These are phyloP conservation scores for Rhagophthalmus giganteus DNA, from an alignment of 2,888 invertebrate species.

Conservation along the genomic window DNA sequence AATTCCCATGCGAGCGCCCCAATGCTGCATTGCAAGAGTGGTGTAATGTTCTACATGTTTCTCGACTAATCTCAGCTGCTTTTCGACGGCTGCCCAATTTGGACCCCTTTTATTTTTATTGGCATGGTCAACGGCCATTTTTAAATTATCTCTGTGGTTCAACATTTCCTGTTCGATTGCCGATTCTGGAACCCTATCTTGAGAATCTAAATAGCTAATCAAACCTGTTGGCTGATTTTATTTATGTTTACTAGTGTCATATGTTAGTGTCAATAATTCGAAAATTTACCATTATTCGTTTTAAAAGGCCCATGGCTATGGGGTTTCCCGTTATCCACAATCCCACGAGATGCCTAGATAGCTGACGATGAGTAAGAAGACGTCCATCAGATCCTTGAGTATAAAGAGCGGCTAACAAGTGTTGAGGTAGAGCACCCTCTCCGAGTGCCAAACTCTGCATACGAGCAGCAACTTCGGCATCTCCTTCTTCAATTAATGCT, in stretches of 20 bases:
- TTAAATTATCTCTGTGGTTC: constrained; percentile 89
- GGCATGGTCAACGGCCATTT: constrained; percentile 84
- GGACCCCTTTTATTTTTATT: constrained; percentile 68
- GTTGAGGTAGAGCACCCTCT: constrained; percentile 94
- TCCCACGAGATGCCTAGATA: constrained; percentile 91
- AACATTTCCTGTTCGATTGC: constrained; percentile 71
- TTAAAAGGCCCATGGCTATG: constrained; percentile 83
- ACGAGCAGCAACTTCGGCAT: constrained; percentile 83
- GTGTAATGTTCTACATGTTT: constrained; percentile 78
- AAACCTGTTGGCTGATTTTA: constrained; percentile 95
- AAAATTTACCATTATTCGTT: constrained; percentile 77
- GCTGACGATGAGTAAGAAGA: constrained; percentile 82
- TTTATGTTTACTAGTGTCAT: too few species aligned
- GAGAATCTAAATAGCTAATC: constrained; percentile 84
- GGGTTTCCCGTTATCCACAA: constrained; percentile 96
- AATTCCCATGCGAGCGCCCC: constrained; percentile 67
- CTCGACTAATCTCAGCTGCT: constrained; percentile 76
- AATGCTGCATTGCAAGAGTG: constrained; percentile 69
- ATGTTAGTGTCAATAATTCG: too few species aligned
- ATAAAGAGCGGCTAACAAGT: constrained; percentile 88
- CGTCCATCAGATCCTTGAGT: constrained; percentile 79
- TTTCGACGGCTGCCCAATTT: constrained; percentile 72
- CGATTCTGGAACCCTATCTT: constrained; percentile 77
- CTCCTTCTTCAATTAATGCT: constrained; percentile 97
- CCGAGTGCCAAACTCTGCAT: constrained; percentile 96